Percentiles rank a stretch among this genome's conserved stretches.
These are phyloP conservation scores for Nicator chloris DNA, from an alignment of 2,113 vertebrate species.

Conservation along the genomic window DNA sequence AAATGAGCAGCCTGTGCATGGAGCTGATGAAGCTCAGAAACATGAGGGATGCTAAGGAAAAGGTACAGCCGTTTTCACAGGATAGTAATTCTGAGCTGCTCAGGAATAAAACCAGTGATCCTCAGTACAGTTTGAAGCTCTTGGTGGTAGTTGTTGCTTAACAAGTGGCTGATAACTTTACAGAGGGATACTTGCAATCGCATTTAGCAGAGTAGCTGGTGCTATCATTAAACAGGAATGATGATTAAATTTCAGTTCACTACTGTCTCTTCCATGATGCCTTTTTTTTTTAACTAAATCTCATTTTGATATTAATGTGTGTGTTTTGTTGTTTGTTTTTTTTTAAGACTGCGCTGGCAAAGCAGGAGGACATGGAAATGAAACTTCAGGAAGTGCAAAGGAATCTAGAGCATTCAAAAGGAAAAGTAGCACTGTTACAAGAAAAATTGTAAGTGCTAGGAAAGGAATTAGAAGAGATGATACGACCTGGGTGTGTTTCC, in stretches of 20 bases:
- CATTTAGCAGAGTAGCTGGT: background rate
- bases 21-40: conserved; percentile 90
- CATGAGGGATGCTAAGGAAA: conserved; percentile 83
- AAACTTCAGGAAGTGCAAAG: conserved; percentile 61
- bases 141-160: background rate
- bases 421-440: conserved; percentile 62
- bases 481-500: background rate
- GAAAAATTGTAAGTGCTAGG: conserved; percentile 73
- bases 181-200: background rate
- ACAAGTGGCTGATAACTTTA: background rate
- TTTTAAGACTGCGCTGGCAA: conserved; percentile 57
- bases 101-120: background rate
- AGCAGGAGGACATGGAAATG: conserved; percentile 67
- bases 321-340: background rate
- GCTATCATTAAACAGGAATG: background rate
- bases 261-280: background rate
- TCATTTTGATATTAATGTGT: background rate
- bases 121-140: background rate
- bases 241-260: background rate
- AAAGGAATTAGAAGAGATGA: background rate
- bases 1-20: conserved; percentile 82
- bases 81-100: background rate
- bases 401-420: conserved; percentile 63
- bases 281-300: background rate
- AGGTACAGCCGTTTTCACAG: conserved; percentile 41